These are phyloP conservation scores for Eumaeus atala DNA, from an alignment of 1,140 invertebrate genomes.

Conservation along the genomic window DNA sequence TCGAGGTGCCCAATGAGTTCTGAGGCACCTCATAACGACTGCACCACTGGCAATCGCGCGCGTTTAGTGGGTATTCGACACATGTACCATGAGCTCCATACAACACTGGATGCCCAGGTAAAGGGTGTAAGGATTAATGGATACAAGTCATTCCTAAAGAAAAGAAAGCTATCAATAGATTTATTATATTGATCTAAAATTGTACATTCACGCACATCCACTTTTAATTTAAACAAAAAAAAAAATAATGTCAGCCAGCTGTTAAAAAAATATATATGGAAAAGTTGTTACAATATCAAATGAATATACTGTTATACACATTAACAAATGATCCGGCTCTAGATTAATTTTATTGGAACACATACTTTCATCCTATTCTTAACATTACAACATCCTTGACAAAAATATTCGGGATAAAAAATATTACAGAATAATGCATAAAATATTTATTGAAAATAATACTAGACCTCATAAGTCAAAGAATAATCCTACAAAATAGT, in stretches of 20 bases:
- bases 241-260: slow-evolving; percentile 42
- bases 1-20: too few species aligned
- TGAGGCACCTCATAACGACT: too few species aligned
- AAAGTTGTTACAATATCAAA: slow-evolving; percentile 17
- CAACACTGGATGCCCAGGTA: too few species aligned
- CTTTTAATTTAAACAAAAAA: slow-evolving; percentile 49
- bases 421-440: slow-evolving; percentile 43
- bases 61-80: too few species aligned
- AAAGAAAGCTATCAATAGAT: slow-evolving; percentile 26
- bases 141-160: too few species aligned
- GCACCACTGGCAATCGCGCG: too few species aligned
- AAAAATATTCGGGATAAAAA: slow-evolving; percentile 35
- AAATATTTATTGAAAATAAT: slow-evolving; percentile 72
- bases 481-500: slow-evolving; percentile 56
- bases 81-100: too few species aligned
- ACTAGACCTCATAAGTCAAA: slow-evolving; percentile 56
- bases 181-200: slow-evolving; percentile 65
- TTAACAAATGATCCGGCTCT: slow-evolving; percentile 13
- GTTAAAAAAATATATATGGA: slow-evolving; percentile 25
- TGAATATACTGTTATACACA: slow-evolving; percentile 12
- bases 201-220: slow-evolving; percentile 66
- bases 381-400: slow-evolving; percentile 15
- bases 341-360: slow-evolving; percentile 3
- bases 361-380: slow-evolving; percentile 4
- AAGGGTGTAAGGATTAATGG: too few species aligned